Percentiles rank a stretch among this genome's conserved stretches.
Evolutionary conservation across 1,140 invertebrate species (phyloP).

Genomic region (Akabosia matsudoensis): DNA sequence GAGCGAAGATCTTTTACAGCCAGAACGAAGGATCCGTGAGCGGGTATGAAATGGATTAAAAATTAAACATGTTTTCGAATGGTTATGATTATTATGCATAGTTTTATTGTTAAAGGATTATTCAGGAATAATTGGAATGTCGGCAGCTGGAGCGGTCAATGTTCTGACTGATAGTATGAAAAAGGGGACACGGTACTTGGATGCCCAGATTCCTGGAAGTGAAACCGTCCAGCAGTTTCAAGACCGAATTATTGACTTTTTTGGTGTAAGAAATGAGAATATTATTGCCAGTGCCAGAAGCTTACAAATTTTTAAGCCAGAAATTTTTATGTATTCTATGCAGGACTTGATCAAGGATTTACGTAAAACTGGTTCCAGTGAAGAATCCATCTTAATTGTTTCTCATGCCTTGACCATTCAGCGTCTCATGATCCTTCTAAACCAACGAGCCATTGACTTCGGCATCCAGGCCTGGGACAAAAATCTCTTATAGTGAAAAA

Average conservation of each 20-base stretch:
- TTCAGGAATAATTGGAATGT: neutral
- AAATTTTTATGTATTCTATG: neutral
- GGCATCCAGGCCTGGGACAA: neutral
- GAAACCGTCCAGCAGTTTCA: neutral
- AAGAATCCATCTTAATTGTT: neutral
- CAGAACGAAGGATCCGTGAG: neutral
- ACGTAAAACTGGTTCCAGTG: neutral
- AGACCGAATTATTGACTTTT: neutral
- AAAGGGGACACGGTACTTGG: neutral
- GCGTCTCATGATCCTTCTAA: slow-evolving; percentile 3
- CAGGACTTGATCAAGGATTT: neutral
- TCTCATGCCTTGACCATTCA: neutral
- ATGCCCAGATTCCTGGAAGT: neutral
- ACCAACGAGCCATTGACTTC: neutral
- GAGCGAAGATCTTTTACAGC: neutral
- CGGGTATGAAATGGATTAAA: neutral
- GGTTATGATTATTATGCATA: no score
- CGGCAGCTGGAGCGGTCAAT: neutral
- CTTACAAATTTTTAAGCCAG: neutral
- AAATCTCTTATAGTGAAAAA: neutral
- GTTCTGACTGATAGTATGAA: neutral
- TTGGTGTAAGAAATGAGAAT: neutral
- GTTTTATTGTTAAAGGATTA: neutral
- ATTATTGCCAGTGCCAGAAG: neutral
- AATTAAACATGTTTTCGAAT: no score